Percentiles rank a stretch among this genome's conserved stretches.
phyloP scores from a whole-genome alignment of 2,797 vertebrate genomes.

The Sphenopsis melanotis region DNA sequence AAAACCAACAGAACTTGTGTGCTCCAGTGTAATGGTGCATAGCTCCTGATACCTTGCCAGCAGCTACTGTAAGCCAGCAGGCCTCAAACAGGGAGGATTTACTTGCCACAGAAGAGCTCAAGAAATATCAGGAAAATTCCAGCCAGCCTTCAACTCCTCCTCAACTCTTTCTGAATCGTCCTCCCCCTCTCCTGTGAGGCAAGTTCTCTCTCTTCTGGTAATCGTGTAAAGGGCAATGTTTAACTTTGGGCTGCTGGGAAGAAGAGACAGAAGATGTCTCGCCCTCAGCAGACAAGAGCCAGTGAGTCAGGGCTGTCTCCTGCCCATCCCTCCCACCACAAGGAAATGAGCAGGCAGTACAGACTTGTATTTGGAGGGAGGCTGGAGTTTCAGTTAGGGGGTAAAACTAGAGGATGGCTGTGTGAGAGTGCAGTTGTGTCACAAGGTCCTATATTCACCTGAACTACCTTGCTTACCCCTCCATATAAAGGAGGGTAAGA shows the following conservation, averaged over 20 bases:
- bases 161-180: neutral
- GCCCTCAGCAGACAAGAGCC: neutral
- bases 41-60: neutral
- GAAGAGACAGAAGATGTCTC: neutral
- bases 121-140: neutral
- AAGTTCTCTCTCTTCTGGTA: neutral
- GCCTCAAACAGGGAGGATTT: neutral
- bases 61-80: neutral
- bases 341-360: neutral
- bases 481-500: neutral
- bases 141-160: neutral
- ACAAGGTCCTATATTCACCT: neutral
- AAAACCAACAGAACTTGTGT: neutral
- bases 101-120: neutral
- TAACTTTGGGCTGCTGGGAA: neutral
- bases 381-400: neutral
- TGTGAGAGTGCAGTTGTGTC: neutral
- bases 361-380: neutral
- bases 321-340: neutral
- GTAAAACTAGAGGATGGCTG: neutral
- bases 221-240: neutral
- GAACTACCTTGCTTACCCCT: neutral
- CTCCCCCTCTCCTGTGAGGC: neutral
- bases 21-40: neutral
- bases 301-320: neutral